Conservation (phyloP, 2,888 invertebrate genomes). For the Tetrapedia diversipes region DNA sequence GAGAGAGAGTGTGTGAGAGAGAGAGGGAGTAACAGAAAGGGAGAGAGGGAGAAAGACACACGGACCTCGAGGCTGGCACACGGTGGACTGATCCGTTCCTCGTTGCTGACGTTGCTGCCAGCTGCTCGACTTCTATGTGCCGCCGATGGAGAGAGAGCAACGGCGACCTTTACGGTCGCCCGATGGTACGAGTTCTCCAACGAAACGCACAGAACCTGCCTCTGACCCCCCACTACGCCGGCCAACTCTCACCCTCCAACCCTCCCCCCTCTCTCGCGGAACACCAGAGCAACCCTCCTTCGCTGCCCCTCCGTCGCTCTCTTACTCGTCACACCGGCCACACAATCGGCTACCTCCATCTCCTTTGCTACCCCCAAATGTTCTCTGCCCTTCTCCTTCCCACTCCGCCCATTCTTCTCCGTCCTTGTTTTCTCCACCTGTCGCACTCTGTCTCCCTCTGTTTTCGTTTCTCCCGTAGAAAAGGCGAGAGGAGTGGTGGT, state of each 20-base stretch:
- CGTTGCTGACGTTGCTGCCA: slow-evolving; percentile 65
- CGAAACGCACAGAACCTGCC: slow-evolving; percentile 42
- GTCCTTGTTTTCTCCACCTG: slow-evolving; percentile 52
- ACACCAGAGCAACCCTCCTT: slow-evolving; percentile 25
- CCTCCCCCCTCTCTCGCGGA: slow-evolving; percentile 8
- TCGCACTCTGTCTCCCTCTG: slow-evolving; percentile 49
- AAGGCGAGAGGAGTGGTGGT: slow-evolving; percentile 32
- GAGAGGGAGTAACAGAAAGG: background rate
- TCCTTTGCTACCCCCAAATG: slow-evolving; percentile 45
- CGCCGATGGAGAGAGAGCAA: slow-evolving; percentile 48
- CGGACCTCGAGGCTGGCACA: slow-evolving; percentile 46
- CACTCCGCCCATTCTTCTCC: slow-evolving; percentile 24
- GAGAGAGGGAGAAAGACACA: background rate
- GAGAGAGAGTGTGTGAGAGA: background rate
- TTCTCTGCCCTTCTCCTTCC: slow-evolving; percentile 28
- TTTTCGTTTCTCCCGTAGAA: slow-evolving; percentile 45
- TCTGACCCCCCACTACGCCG: slow-evolving; percentile 14
- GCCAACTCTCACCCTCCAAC: slow-evolving; percentile 18
- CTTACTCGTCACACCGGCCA: background rate
- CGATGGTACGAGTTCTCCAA: slow-evolving; percentile 63
- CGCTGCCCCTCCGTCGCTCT: slow-evolving; percentile 17
- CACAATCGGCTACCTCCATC: slow-evolving; percentile 18
- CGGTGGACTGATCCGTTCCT: slow-evolving; percentile 56
- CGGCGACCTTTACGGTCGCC: slow-evolving; percentile 68
- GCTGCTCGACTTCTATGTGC: slow-evolving; percentile 60